Percentiles rank a stretch among this genome's conserved stretches.
Conservation (phyloP, 2,888 invertebrate species). For the Alloscopus bannaensis region DNA sequence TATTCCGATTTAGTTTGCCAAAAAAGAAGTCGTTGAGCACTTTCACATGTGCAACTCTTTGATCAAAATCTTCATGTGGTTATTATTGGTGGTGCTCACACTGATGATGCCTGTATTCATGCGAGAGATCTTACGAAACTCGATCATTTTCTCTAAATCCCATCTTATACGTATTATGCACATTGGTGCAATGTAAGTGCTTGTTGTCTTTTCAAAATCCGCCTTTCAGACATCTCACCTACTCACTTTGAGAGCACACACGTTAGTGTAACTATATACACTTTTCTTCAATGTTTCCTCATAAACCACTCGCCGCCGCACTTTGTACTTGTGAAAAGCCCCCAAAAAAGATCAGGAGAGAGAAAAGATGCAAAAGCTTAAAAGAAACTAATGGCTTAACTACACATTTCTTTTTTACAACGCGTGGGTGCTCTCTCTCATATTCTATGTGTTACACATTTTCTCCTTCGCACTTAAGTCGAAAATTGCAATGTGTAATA, state of each 20-base stretch:
- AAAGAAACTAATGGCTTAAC: conserved; percentile 47
- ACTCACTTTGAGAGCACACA: conserved; percentile 1
- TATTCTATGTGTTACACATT: conserved; percentile 13
- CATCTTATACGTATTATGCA: no score
- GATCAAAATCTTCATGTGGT: no score
- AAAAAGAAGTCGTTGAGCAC: no score
- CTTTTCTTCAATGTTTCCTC: conserved; percentile 51
- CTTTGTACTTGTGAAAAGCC: no score
- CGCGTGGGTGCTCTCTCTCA: conserved; percentile 68
- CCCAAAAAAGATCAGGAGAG: no score
- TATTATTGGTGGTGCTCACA: neutral
- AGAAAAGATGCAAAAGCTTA: conserved; percentile 21
- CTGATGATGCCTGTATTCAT: no score
- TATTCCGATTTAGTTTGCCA: conserved; percentile 40
- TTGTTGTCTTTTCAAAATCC: neutral
- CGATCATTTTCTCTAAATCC: conserved; percentile 52
- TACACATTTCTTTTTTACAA: conserved; percentile 56
- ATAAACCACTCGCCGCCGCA: conserved; percentile 62
- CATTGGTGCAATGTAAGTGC: no score
- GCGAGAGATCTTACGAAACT: neutral
- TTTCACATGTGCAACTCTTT: no score
- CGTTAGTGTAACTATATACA: neutral
- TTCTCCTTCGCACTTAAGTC: conserved; percentile 16
- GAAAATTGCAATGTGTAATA: conserved; percentile 25
- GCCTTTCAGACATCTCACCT: conserved; percentile 9